Base-by-base conservation (phyloP, 2,888 invertebrate genomes). In the Drosophila mercatorum region DNA sequence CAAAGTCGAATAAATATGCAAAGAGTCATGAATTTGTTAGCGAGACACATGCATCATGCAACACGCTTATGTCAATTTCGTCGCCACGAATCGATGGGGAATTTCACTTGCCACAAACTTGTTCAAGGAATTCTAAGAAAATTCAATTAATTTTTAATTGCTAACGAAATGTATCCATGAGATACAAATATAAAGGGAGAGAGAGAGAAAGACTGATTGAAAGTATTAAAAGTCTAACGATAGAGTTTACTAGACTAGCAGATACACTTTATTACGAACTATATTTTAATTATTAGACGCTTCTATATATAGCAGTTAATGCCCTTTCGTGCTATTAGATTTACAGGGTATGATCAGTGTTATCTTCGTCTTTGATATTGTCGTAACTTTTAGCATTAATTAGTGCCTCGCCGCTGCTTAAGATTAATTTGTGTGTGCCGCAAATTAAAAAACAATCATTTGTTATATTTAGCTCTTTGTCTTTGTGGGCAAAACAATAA, bases 1-100 rank as follows among this genome's bases (percentile, higher is more conserved):
- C 56, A 61, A 59, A 61, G 47, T 44, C 44, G 47, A 47, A 58
- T 61, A 60, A 62, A 58, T 63, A 57, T 61, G 59, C 51, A 55
- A 38, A 60, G 14, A 36, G 36, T 49, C 38, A 53, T 47, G 43
- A 68, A 57, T 61, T 53, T 60, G 11, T 28, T 31, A 47, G 26
- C 14, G 62, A 22, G 17, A 22, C 22, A 14, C 65, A 46, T 34
- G 44, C 55, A 43, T 26, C 38, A 63, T 40, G 34, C 41, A 61
- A 46, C 38, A 28, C 40, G 40, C 10, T 40, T 26, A 14, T 17
- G 14, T 17, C 49, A 51, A 17, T 49, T 49, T 49, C 31, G 31
- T 46, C 38, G 56, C 55, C 56, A 43, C 43, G 47, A 52, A 28
- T 47, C n/a, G 44, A 43, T 14, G 11, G 22, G 53, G 12, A 58